Base-by-base conservation (phyloP, 2,888 invertebrate genomes). In the Lithophane leautieri region DNA sequence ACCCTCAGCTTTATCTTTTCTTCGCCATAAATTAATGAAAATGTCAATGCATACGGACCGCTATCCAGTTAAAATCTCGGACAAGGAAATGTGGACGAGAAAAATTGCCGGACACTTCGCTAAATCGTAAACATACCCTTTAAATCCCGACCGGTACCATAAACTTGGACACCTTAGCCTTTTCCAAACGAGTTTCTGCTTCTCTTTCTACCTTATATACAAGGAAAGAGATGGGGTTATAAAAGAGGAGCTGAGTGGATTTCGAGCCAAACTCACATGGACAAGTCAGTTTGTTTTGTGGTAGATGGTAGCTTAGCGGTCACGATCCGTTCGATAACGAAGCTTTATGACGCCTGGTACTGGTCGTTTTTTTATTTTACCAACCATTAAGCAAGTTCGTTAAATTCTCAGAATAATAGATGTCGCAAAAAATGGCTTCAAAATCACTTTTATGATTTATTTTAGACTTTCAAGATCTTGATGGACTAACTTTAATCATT, bases 91-190 rank as follows among this genome's bases (percentile, higher is more conserved):
- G 75, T 65, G 62, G 56, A 71, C 65, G 70, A 65, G 81, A 87
- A 87, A 81, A 83, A 86, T 87, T 79, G 73, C 68, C 69, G 81
- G 79, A 83, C 83, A 76, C 72, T 78, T 70, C 73, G 76, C 74
- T 83, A 82, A 78, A 87, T 80, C 86, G 75, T 81, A 83, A 80
- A 86, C 81, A 86, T 86, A 79, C 83, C 83, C 83, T 80, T 79
- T 87, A 87, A 85, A 83, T 81, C 83, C 82, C 62, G 58, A 50
- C 67, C 78, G 68, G 75, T 66, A 68, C 75, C 70, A 76, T 86
- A 86, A 78, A 83, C 74, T 80, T 78, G 80, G 74, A 70, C 54
- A 77, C 47, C 52, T 74, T 65, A 81, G 68, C 77, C 76, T 70
- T 83, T 84, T 77, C 61, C 77, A 77, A 86, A 76, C 84, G 61